Evolutionary conservation across 2,113 vertebrate species (phyloP), one percentile per base, ranked within the genome.

Genomic region (Rallus limicola): DNA sequence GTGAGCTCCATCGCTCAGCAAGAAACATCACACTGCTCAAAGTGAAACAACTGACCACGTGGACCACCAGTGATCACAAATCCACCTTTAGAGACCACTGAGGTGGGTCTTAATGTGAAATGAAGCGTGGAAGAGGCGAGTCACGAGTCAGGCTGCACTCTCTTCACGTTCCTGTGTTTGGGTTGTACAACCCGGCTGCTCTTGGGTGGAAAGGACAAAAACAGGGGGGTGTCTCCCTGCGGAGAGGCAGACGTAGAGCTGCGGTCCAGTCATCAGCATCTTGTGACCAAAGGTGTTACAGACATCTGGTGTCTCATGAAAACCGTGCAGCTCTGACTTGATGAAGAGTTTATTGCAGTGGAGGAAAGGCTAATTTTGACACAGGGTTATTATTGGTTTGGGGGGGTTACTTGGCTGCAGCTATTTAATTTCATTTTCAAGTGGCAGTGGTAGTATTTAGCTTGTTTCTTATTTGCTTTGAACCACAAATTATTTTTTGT

Each of bases 131-230:
- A 10, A n/a, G 59, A 38, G 56, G 23, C 1, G 23, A 53, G 36
- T 12, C n/a, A 15, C 1, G 58, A 24, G 34, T 34, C 13, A 20
- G 21, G 38, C 62, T 6, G 1, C 16, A 6, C 44, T 20, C 31
- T 18, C 21, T 19, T 36, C 16, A 1, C 5, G 3, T 10, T 16
- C 44, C 46, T 26, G 0, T 8, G 2, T 26, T 38, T 6, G 15
- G 40, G 52, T 4, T 71, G 25, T 40, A 14, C 36, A 28, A 59
- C 15, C 23, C 5, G 55, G 3, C 48, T 17, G 34, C 50, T 20
- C 10, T 7, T 16, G 29, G 20, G 1, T n/a, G 42, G 83, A 31
- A 28, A 36, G 53, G 33, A 44, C 28, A 21, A 7, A 18, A 18
- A 12, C 2, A 46, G 6, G 40, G 8, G 3, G 40, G 46, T 20